Evolutionary conservation across 2,113 vertebrate genomes (phyloP), one percentile per base, ranked within the genome.

Genomic region (Eurypyga helias): DNA sequence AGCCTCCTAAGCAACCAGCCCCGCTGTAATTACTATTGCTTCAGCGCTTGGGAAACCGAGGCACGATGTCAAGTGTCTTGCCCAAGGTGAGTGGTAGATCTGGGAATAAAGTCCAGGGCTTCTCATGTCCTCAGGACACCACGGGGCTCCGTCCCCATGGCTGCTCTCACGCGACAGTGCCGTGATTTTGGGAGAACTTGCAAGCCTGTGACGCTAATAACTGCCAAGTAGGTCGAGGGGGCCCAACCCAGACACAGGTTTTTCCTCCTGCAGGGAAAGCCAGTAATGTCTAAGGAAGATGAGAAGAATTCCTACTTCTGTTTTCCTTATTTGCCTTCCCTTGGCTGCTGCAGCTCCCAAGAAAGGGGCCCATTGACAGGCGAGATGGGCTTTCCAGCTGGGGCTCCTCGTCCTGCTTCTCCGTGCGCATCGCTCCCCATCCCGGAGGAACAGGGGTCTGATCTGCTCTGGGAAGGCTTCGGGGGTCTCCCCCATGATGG

Each of bases 11-110:
- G 92, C 88, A 90, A 14, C 66, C 73, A 76, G 57, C 69, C 61
- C 1, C 1, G 55, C 83, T 94, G 75, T 89, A 96, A 96, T 96
- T 95, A 87, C 33, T 87, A 61, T 89, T 96, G 91, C 93, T 89
- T 96, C 91, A 89, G 76, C 23, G 6, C 93, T 87, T 95, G 94
- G 91, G 96, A 97, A 96, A 97, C 96, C 95, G 94, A 97, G 96
- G 96, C 96, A 95, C 83, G 19, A 45, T 16, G 72, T 84, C 70
- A 84, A 23, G 36, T 69, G 65, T 43, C 55, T 70, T 54, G 28
- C 77, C 82, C 78, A 72, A 93, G 86, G 80, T 89, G 79, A 91
- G 52, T 62, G 55, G 76, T 54, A 45, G 38, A 67, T 20, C 55
- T 92, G 90, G 72, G 76, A 93, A 91, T 61, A 36, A 90, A 91